phyloP scores from a whole-genome alignment of 2,113 vertebrate genomes.

The Capreolus pygargus region DNA sequence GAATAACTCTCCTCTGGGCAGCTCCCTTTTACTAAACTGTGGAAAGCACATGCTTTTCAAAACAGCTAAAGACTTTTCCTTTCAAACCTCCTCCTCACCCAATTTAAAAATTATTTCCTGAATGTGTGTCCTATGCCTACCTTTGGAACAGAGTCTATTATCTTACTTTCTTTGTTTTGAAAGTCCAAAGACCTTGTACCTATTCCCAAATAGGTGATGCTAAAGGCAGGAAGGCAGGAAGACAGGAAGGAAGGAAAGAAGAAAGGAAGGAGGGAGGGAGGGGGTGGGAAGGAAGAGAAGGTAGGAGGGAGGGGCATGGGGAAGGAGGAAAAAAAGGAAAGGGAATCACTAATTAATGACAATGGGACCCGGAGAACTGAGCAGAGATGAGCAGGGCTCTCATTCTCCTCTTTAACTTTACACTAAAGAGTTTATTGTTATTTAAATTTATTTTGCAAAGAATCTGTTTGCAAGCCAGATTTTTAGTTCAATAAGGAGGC shows the following conservation, averaged over 20 bases:
- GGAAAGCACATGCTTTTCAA: background rate
- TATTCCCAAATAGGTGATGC: background rate
- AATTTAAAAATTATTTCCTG: background rate
- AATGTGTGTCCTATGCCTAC: background rate
- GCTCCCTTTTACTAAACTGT: background rate
- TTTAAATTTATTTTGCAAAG: background rate
- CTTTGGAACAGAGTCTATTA: background rate
- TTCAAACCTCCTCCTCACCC: background rate
- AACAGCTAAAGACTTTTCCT: background rate
- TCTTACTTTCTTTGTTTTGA: background rate
- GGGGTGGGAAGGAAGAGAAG: background rate
- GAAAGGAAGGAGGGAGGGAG: background rate
- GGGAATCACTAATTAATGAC: background rate
- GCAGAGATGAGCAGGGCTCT: background rate
- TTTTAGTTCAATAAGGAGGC: background rate
- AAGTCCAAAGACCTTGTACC: background rate
- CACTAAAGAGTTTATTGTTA: background rate
- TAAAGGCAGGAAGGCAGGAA: background rate
- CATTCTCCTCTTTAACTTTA: background rate
- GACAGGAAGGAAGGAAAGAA: background rate
- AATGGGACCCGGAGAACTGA: background rate
- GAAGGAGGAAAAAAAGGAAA: background rate
- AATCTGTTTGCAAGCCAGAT: background rate
- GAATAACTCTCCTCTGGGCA: background rate
- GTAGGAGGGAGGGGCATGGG: background rate